Percentiles rank a stretch among this genome's conserved stretches.
Evolutionary conservation across 2,797 vertebrate species (phyloP).

Genomic region (Diglossa cyanea): DNA sequence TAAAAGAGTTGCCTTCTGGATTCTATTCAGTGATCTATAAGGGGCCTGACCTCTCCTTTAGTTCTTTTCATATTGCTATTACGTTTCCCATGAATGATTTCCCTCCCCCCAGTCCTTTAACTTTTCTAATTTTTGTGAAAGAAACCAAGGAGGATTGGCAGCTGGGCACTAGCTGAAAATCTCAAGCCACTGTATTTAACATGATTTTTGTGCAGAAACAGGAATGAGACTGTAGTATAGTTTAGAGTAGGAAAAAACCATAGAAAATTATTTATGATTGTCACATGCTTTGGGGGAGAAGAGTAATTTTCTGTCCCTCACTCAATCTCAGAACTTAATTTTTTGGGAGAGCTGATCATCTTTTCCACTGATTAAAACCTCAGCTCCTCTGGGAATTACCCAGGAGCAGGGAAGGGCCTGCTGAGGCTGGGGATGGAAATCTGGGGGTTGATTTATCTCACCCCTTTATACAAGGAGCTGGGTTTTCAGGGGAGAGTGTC

Average conservation of each 20-base stretch:
- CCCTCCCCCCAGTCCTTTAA: constrained; percentile 45
- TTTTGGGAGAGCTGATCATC: neutral
- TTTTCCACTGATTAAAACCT: neutral
- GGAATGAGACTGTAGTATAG: neutral
- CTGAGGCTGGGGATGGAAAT: neutral
- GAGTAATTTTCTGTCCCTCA: neutral
- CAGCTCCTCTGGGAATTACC: neutral
- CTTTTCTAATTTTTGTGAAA: constrained; percentile 53
- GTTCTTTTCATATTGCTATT: constrained; percentile 67
- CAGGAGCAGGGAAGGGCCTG: neutral
- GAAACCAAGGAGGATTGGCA: constrained; percentile 55
- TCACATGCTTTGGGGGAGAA: neutral
- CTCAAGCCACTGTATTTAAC: constrained; percentile 29
- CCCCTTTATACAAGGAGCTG: neutral
- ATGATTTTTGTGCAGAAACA: neutral
- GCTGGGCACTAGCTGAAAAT: constrained; percentile 30
- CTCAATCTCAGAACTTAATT: neutral
- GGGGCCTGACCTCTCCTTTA: constrained; percentile 42
- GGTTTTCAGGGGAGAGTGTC: neutral
- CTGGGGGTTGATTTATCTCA: neutral
- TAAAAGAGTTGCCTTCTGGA: constrained; percentile 57
- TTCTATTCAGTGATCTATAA: constrained; percentile 50
- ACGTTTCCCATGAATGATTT: constrained; percentile 62
- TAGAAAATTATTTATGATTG: neutral
- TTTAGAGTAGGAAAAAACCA: neutral